Base-by-base conservation (phyloP, 2,888 invertebrate genomes). In the Apamea crenata region DNA sequence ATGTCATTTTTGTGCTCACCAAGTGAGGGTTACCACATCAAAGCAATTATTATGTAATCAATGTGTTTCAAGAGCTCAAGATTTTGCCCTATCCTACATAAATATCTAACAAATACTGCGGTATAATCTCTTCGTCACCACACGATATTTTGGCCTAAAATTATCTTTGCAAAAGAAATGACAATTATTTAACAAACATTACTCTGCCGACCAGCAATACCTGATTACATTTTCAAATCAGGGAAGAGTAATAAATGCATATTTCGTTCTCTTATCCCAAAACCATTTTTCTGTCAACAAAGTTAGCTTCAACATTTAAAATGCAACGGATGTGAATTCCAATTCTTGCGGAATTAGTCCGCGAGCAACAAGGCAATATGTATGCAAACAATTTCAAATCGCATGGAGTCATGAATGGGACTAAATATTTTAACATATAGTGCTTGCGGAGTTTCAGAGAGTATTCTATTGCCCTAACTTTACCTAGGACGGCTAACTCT, bases 381-480 rank as follows among this genome's bases (percentile, higher is more conserved):
- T 86, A 83, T 76, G 88, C 80, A 85, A 88, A 88, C 81, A 81
- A 86, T 81, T 86, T 76, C 71, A 88, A 86, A 90, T 89, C 79
- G 81, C 72, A 83, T 77, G 59, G 44, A 81, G 63, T 59, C 32
- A 66, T 83, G 77, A 88, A 88, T 88, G 71, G 74, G 75, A 77
- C 70, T 90, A 88, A 88, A 90, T 90, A 88, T 88, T 88, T 82
- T 77, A 88, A 78, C 68, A 70, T 66, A 56, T 77, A 67, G 18
- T n/a, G 75, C 74, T 69, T 32, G 56, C 12, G 10, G 65, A 86
- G 78, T 81, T 80, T 78, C 68, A 40, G 12, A 78, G 68, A 61
- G 71, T 77, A 78, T 81, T 77, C 79, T 70, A 80, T 72, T 73
- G 61, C 47, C n/a, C 47, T 67, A 85, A 90, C 87, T 89, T 89